A percentile compares a stretch with the other conserved stretches of the same genome.
These are phyloP conservation scores for Karalla daura DNA, from an alignment of 2,797 vertebrate species.

Conservation along the genomic window DNA sequence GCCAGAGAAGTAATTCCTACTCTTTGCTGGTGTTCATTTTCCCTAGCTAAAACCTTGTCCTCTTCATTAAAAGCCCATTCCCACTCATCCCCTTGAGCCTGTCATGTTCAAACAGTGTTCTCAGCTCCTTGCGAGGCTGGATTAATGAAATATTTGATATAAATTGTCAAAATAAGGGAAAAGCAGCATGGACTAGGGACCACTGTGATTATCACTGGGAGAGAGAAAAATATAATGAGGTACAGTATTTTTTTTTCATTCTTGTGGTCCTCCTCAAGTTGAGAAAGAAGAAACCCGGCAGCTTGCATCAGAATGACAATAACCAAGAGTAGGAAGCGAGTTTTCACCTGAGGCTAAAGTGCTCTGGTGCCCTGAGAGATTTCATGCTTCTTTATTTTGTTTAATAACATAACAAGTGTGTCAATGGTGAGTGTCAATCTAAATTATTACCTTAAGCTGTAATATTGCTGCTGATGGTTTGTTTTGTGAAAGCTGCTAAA, in stretches of 20 bases:
- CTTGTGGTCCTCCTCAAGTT: slow-evolving; percentile 1
- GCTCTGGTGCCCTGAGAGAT: background rate
- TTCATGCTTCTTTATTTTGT: background rate
- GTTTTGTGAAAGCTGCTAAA: too few relatives aligned
- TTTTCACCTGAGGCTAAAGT: slow-evolving; percentile 7
- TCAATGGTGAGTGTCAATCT: background rate
- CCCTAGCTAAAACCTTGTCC: slow-evolving; percentile 70
- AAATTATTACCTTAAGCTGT: background rate
- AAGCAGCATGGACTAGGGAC: slow-evolving; percentile 37
- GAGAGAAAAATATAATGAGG: slow-evolving; percentile 38
- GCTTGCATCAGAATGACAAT: background rate
- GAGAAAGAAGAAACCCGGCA: slow-evolving; percentile 9
- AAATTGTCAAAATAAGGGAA: slow-evolving; percentile 70
- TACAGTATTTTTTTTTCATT: background rate
- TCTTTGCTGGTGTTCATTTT: slow-evolving; percentile 67
- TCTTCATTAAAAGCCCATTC: slow-evolving; percentile 75
- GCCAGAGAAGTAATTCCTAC: slow-evolving; percentile 65
- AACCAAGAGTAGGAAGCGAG: background rate
- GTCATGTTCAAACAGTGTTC: slow-evolving; percentile 73
- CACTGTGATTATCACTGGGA: slow-evolving; percentile 42
- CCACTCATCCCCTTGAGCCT: slow-evolving; percentile 62
- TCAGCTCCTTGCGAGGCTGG: slow-evolving; percentile 46
- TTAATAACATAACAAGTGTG: background rate
- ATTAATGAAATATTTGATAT: slow-evolving; percentile 74
- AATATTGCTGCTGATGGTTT: background rate